Base-by-base conservation (phyloP, 2,797 vertebrate genomes). In the Bradypodion ventrale region DNA sequence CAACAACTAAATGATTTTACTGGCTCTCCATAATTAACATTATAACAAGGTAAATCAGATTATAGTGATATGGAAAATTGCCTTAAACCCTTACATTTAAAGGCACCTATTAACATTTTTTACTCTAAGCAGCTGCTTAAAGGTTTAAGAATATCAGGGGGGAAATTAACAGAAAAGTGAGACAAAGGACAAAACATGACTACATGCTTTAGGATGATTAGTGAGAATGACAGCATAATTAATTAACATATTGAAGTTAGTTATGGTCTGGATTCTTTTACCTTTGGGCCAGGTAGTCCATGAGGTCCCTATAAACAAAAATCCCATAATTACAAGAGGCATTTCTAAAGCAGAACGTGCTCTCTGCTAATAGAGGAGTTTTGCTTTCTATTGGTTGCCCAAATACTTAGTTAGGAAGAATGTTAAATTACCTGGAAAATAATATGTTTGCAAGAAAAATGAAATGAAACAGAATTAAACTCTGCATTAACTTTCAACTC, bases 261-360 rank as follows among this genome's bases (percentile, higher is more conserved):
- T 42, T 49, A 79, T 86, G 79, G 85, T 12, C 90, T 82, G 15
- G 80, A 84, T 72, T 86, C 86, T 90, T 56, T 96, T 97, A 99
- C 99, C 98, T 99, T 99, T 89, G 97, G 96, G 93, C 99, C 99
- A 90, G 98, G 96, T 91, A 99, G 97, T 93, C 99, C 99, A 91
- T 99, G 98, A 65, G 99, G 99, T 87, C 99, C 99, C 99, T 99
- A 92, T 83, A 96, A 97, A 95, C 27, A 80, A 90, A 94, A 83
- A 90, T 44, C 85, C 32, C 4, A 75, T 75, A 15, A 88, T 92
- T 90, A 89, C 80, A 79, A 2, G 1, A 23, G 9, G 35, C 5
- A 7, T 78, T 83, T 85, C 76, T 0, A 40, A 19, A 78, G 81
- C 29, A 56, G 37, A n/a, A 73, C 35, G 29, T 83, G 42, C 32